These are phyloP conservation scores for Pedionomus torquatus DNA, from an alignment of 2,113 vertebrate genomes.

Conservation along the genomic window DNA sequence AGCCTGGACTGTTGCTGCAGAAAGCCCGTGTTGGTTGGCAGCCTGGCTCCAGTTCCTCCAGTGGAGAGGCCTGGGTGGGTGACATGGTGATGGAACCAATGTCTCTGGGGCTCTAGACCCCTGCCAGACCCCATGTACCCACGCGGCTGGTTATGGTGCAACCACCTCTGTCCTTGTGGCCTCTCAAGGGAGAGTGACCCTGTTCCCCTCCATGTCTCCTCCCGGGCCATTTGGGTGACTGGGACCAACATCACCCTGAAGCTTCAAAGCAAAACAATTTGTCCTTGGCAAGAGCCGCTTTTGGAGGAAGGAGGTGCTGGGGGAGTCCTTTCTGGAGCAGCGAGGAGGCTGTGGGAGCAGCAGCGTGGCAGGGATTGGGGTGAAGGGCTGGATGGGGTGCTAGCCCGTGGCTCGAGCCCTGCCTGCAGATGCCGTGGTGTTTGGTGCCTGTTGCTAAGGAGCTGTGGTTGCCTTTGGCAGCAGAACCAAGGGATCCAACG, in stretches of 20 bases:
- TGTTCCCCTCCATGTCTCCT: not conserved
- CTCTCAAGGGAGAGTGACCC: not conserved
- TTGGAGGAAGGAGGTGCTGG: not conserved
- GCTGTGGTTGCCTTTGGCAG: not conserved
- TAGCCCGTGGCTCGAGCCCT: not conserved
- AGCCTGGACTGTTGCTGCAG: not conserved
- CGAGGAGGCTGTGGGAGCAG: not conserved
- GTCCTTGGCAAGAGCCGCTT: not conserved
- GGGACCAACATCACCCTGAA: not conserved
- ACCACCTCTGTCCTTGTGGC: not conserved
- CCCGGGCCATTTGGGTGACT: not conserved
- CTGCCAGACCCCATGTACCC: not conserved
- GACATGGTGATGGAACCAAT: fast-evolving
- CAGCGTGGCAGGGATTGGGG: fast-evolving
- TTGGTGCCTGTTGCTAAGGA: not conserved
- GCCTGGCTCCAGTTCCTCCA: not conserved
- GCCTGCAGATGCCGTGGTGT: fast-evolving
- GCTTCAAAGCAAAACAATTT: not conserved
- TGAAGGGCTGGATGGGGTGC: not conserved
- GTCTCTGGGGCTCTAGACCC: not conserved
- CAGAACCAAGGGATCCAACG: not conserved
- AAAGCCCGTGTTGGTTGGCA: not conserved
- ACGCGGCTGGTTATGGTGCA: not conserved
- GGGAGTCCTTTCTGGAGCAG: not conserved
- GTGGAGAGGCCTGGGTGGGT: not conserved